Evolutionary conservation across 2,797 vertebrate genomes (phyloP).

Genomic region (Cynopterus sphinx): DNA sequence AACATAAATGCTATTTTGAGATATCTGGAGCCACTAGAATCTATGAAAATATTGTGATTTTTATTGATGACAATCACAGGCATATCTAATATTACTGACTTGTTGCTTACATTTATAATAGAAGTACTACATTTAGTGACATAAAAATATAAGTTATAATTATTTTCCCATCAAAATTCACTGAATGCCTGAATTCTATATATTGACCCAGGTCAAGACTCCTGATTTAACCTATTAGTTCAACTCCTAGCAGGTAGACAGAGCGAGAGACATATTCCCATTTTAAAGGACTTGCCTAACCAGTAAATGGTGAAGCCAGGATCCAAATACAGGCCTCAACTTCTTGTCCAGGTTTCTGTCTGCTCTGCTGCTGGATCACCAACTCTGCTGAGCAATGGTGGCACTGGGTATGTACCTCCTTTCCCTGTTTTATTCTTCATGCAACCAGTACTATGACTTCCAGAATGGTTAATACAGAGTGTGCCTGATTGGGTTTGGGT

Average conservation of each 20-base stretch:
- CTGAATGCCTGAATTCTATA: background rate
- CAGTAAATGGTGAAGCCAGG: background rate
- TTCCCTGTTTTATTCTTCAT: background rate
- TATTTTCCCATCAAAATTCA: conserved; percentile 8
- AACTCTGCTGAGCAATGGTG: background rate
- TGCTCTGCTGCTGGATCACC: background rate
- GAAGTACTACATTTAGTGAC: background rate
- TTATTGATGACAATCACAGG: background rate
- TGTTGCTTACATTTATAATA: background rate
- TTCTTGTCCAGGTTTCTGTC: background rate
- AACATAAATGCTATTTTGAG: background rate
- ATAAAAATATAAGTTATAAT: conserved; percentile 20
- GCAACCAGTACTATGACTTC: background rate
- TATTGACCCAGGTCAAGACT: background rate
- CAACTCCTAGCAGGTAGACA: background rate
- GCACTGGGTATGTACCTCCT: background rate
- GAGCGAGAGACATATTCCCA: background rate
- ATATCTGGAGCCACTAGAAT: background rate
- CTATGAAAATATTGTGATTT: background rate
- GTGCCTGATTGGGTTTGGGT: background rate
- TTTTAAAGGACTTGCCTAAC: background rate
- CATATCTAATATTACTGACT: background rate
- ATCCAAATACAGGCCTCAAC: background rate
- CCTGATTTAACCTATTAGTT: background rate
- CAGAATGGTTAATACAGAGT: background rate